Evolutionary conservation across 2,797 vertebrate species (phyloP).

Genomic region (Thaleichthys pacificus): DNA sequence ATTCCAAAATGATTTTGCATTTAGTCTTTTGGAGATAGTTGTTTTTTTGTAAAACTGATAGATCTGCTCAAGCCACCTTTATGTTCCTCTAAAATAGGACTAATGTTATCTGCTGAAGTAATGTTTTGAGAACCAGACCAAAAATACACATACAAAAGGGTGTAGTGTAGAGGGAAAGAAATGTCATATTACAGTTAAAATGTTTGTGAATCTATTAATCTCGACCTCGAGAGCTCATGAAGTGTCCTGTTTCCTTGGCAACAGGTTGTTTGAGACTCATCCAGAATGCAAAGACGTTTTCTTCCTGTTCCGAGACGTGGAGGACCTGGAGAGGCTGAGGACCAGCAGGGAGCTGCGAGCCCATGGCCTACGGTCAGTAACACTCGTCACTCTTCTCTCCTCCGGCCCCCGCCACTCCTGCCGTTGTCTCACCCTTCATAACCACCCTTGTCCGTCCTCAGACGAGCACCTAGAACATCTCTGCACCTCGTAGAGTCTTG

Average conservation of each 20-base stretch:
- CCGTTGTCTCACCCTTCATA: no score
- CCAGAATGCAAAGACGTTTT: constrained; percentile 84
- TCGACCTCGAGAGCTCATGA: not conserved
- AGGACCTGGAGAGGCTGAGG: constrained; percentile 77
- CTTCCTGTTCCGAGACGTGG: constrained; percentile 81
- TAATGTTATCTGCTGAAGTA: no score
- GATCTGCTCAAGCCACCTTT: no score
- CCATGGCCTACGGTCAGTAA: constrained; percentile 76
- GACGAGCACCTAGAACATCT: not conserved
- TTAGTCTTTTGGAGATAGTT: no score
- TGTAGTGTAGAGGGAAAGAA: not conserved
- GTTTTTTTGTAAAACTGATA: no score
- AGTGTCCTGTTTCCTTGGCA: constrained; percentile 42
- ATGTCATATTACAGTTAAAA: not conserved
- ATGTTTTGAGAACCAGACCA: not conserved
- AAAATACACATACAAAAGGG: not conserved
- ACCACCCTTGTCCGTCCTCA: not conserved
- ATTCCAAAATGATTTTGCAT: no score
- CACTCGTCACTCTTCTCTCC: not conserved
- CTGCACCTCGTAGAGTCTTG: not conserved
- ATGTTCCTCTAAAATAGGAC: no score
- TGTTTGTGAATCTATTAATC: constrained; percentile 5
- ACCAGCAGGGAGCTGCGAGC: constrained; percentile 77
- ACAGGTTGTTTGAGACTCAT: constrained; percentile 84
- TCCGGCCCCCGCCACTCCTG: no score